phyloP scores from a whole-genome alignment of 2,113 vertebrate genomes.

The Mesitornis unicolor region DNA sequence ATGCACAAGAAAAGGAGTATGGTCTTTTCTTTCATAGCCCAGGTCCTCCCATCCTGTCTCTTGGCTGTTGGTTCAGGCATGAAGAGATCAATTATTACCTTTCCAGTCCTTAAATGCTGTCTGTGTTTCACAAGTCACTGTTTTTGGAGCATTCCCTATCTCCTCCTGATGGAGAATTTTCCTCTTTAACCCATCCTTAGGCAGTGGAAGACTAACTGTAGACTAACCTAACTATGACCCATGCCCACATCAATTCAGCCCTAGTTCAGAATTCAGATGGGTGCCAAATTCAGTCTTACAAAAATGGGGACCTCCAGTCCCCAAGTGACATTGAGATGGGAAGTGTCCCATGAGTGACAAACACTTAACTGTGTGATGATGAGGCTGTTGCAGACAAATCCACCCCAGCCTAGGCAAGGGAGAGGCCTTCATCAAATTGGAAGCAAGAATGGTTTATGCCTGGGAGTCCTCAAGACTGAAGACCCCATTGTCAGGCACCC shows the following conservation, averaged over 20 bases:
- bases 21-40: neutral
- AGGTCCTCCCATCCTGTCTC: neutral
- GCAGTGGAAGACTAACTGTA: neutral
- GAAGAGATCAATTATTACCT: neutral
- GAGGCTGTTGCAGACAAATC: neutral
- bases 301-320: neutral
- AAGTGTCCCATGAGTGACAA: neutral
- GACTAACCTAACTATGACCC: rapidly evolving
- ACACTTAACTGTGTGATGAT: neutral
- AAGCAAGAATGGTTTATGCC: neutral
- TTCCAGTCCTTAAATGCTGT: neutral
- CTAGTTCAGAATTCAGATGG: neutral
- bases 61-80: neutral
- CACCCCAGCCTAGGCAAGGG: neutral
- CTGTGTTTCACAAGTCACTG: neutral
- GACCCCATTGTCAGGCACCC: rapidly evolving
- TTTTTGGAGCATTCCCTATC: neutral
- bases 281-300: neutral
- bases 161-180: neutral
- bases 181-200: neutral
- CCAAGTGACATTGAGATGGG: neutral
- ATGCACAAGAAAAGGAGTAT: neutral
- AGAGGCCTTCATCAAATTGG: neutral
- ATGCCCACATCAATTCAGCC: neutral
- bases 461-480: neutral